Percentiles rank a stretch among this genome's conserved stretches.
These are phyloP conservation scores for Bicyclus anynana DNA, from an alignment of 1,140 invertebrate genomes.

Conservation along the genomic window DNA sequence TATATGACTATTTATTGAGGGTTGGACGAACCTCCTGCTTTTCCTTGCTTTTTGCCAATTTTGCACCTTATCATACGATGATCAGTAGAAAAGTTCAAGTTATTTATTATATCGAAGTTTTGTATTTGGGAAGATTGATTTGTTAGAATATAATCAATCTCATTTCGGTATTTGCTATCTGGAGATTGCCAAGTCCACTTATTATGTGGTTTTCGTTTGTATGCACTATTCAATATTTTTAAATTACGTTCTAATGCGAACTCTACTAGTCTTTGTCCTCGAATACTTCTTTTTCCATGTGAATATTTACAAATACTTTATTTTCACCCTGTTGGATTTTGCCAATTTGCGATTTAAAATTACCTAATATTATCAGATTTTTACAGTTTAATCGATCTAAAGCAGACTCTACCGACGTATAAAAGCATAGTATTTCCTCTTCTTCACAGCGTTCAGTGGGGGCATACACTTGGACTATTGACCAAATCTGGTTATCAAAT, in stretches of 20 bases:
- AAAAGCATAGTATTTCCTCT: conserved; percentile 13
- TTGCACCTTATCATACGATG: conserved; percentile 1
- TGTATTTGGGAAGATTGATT: not conserved
- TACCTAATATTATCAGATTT: conserved; percentile 5
- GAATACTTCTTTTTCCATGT: conserved; percentile 14
- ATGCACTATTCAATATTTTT: conserved; percentile 12
- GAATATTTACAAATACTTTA: conserved; percentile 10
- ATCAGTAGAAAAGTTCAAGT: too few relatives aligned
- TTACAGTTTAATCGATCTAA: not conserved
- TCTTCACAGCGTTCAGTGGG: not conserved
- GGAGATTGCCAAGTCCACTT: conserved; percentile 17
- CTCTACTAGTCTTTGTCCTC: conserved; percentile 18
- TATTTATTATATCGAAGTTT: not conserved
- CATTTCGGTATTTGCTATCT: conserved; percentile 1
- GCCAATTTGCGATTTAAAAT: conserved; percentile 24
- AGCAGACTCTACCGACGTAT: conserved; percentile 2
- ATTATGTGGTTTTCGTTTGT: conserved; percentile 13
- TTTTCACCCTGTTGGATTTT: conserved; percentile 10
- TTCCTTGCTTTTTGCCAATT: not conserved
- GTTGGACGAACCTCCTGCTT: not conserved
- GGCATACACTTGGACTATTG: not conserved
- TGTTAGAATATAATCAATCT: conserved; percentile 14
- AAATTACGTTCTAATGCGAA: conserved; percentile 17
- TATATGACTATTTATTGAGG: not conserved
- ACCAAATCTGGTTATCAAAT: not conserved